Evolutionary conservation across 2,888 invertebrate genomes (phyloP), one percentile per base, ranked within the genome.

Genomic region (Lasius fuliginosus): DNA sequence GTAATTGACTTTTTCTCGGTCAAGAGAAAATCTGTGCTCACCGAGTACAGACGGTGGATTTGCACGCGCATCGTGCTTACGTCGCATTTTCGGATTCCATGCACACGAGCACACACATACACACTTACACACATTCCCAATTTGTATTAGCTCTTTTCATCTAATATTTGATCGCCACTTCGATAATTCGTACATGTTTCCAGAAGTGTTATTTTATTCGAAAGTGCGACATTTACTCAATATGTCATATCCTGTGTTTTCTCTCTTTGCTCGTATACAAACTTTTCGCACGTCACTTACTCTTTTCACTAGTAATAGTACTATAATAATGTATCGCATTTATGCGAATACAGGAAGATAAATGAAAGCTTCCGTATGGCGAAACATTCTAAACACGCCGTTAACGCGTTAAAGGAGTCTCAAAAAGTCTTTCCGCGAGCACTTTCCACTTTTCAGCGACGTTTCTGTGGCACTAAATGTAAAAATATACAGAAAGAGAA

Each of bases 1-100:
- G 60, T 82, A 87, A 89, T 83, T 67, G 82, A 84, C 82, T 79
- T 76, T 74, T 83, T 65, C 71, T 77, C 77, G 18, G 9, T 53
- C 60, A 64, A 6, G 6, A 30, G 56, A 67, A 5, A 49, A 49
- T 49, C 49, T 53, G 53, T 53, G 3, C 40, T 42, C 69, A 27
- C 9, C 46, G 18, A 53, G 71, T 27, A 23, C 33, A 40, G 33
- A 36, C 23, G 30, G 18, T 64, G 30, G 11, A 68, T 30, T 33
- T 46, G 60, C 69, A 42, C 53, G 42, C 46, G 23, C 58, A 65
- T 60, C 15, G 74, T 79, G 74, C 49, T 64, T 74, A 64, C 27
- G 27, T 82, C 12, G 27, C 42, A 36, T 71, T 79, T 79, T 58
- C 58, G 42, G 23, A 18, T 49, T 49, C 6, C 12, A 46, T n/a